Conservation (phyloP, 2,797 vertebrate species). For the Rhodeus uyekii region DNA sequence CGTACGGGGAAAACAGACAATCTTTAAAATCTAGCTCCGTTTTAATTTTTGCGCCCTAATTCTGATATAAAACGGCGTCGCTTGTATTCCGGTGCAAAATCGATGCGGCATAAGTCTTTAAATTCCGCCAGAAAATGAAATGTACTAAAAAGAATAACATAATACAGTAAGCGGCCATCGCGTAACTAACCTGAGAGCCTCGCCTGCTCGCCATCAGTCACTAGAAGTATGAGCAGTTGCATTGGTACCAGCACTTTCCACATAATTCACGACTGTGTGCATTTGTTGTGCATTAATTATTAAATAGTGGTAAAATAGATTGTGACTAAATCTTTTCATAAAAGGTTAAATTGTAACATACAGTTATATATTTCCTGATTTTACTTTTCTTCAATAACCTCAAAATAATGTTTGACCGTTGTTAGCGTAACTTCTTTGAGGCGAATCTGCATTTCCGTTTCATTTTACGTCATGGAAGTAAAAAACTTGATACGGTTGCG, state of each 20-base stretch:
- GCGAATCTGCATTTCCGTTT: slow-evolving; percentile 22
- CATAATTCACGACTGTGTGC: background rate
- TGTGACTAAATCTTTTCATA: background rate
- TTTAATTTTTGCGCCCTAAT: slow-evolving; percentile 11
- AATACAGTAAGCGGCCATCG: slow-evolving; percentile 79
- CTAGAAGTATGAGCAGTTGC: slow-evolving; percentile 57
- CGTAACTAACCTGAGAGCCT: slow-evolving; percentile 83
- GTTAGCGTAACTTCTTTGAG: background rate
- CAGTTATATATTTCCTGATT: background rate
- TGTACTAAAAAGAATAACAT: slow-evolving; percentile 67
- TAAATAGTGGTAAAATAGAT: background rate
- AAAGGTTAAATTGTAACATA: too few relatives aligned
- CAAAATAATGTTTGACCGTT: background rate
- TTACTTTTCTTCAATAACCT: background rate
- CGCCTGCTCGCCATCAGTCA: slow-evolving; percentile 84
- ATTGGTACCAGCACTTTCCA: slow-evolving; percentile 77
- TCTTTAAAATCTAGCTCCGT: slow-evolving; percentile 55
- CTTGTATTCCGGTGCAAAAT: slow-evolving; percentile 68
- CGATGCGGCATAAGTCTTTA: slow-evolving; percentile 18
- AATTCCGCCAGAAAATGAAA: slow-evolving; percentile 51
- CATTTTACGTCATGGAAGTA: background rate
- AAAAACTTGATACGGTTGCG: background rate
- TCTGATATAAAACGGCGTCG: slow-evolving; percentile 49
- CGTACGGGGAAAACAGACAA: slow-evolving; percentile 73
- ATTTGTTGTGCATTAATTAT: too few relatives aligned